Conservation (phyloP, 2,113 vertebrate species). For the Asarcornis scutulata region DNA sequence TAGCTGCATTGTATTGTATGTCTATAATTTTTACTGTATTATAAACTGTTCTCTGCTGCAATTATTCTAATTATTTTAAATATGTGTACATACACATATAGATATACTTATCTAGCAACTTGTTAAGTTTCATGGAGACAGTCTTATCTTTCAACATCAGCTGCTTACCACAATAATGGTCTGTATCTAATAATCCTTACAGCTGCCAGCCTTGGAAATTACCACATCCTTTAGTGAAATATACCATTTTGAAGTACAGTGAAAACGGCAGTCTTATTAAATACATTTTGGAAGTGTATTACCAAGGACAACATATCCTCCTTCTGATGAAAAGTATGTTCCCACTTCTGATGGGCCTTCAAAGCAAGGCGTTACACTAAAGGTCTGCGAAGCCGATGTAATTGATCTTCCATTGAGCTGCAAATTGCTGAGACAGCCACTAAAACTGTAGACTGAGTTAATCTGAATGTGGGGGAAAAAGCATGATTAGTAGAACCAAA, state of each 20-base stretch:
- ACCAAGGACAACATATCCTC: constrained; percentile 93
- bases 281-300: constrained; percentile 46
- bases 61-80: not conserved
- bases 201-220: not conserved
- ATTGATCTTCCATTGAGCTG: constrained; percentile 86
- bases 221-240: not conserved
- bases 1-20: not conserved
- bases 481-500: not conserved
- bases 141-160: not conserved
- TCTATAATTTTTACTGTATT: not conserved
- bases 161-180: not conserved
- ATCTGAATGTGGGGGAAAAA: constrained; percentile 75
- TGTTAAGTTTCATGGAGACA: not conserved
- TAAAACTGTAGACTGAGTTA: constrained; percentile 89
- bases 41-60: not conserved
- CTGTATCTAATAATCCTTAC: not conserved
- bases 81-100: not conserved
- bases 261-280: not conserved
- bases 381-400: constrained; percentile 80
- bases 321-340: constrained; percentile 91
- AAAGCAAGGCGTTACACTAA: constrained; percentile 93
- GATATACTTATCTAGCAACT: not conserved
- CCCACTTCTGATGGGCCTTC: constrained; percentile 89
- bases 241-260: not conserved
- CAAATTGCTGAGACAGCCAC: constrained; percentile 88